These are phyloP conservation scores for Psittacula derbiana DNA, from an alignment of 2,797 vertebrate genomes.

Conservation along the genomic window DNA sequence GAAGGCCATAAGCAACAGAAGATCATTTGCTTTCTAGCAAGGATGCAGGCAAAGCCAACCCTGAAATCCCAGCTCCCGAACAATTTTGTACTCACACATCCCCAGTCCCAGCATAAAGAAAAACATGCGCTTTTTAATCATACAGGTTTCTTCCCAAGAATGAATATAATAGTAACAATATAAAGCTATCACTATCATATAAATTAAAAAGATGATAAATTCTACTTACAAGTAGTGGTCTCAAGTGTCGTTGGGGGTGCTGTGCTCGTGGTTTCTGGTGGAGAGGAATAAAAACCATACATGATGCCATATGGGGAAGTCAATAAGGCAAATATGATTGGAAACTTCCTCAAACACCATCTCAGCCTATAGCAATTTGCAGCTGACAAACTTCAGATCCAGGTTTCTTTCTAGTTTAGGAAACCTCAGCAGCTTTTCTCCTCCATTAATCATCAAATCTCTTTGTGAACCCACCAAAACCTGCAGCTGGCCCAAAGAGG, in stretches of 20 bases:
- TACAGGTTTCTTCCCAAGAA: neutral
- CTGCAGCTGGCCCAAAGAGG: neutral
- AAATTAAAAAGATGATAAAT: neutral
- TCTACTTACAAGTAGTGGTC: accelerated
- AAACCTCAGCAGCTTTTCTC: neutral
- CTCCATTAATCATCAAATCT: neutral
- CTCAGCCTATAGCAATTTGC: neutral
- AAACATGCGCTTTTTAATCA: accelerated
- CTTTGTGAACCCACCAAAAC: neutral
- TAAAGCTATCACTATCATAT: neutral
- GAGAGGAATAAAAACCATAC: neutral
- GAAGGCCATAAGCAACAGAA: neutral
- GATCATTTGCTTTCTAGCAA: neutral
- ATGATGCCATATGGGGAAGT: neutral
- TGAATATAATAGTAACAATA: neutral
- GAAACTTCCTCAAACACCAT: neutral
- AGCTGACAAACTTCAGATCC: accelerated
- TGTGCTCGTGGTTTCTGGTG: accelerated
- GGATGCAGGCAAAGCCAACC: neutral
- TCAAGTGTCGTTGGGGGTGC: accelerated
- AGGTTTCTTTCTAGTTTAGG: neutral
- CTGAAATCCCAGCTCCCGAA: neutral
- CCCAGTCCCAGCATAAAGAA: accelerated
- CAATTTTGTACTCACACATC: neutral
- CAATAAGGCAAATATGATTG: neutral